A percentile compares a stretch with the other conserved stretches of the same genome.
Conservation (phyloP, 1,140 invertebrate species). For the Pogonomyrmex barbatus region DNA sequence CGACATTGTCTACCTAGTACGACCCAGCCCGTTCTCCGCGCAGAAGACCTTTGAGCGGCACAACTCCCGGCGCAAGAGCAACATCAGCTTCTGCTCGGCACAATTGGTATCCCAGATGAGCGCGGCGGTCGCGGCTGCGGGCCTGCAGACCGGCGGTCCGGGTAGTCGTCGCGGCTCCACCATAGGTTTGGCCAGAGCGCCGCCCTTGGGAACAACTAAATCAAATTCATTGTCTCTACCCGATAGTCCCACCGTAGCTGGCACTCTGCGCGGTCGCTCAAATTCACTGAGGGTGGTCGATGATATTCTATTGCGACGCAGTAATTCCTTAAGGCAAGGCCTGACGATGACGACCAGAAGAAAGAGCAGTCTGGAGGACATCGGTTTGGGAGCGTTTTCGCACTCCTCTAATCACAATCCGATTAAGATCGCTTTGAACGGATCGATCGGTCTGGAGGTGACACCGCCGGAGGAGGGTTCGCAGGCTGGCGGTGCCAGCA, state of each 20-base stretch:
- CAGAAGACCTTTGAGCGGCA: conserved; percentile 97
- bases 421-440: conserved; percentile 94
- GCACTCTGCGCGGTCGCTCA: conserved; percentile 91
- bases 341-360: conserved; percentile 88
- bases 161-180: conserved; percentile 87
- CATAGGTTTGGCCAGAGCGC: conserved; percentile 89
- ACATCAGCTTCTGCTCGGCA: conserved; percentile 95
- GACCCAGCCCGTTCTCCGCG: conserved; percentile 96
- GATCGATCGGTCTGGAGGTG: conserved; percentile 94
- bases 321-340: conserved; percentile 93
- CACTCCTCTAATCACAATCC: conserved; percentile 88
- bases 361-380: conserved; percentile 94
- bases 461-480: conserved; percentile 92
- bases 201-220: conserved; percentile 92
- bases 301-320: conserved; percentile 93
- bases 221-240: conserved; percentile 95
- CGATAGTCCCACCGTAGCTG: conserved; percentile 93
- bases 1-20: conserved; percentile 97
- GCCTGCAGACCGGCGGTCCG: conserved; percentile 85
- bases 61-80: conserved; percentile 95
- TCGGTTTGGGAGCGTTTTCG: conserved; percentile 89
- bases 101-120: conserved; percentile 89
- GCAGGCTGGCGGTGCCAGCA: conserved; percentile 85
- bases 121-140: conserved; percentile 86
- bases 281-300: conserved; percentile 94